Conservation (phyloP, 1,140 invertebrate genomes). For the Drosophila obscura region DNA sequence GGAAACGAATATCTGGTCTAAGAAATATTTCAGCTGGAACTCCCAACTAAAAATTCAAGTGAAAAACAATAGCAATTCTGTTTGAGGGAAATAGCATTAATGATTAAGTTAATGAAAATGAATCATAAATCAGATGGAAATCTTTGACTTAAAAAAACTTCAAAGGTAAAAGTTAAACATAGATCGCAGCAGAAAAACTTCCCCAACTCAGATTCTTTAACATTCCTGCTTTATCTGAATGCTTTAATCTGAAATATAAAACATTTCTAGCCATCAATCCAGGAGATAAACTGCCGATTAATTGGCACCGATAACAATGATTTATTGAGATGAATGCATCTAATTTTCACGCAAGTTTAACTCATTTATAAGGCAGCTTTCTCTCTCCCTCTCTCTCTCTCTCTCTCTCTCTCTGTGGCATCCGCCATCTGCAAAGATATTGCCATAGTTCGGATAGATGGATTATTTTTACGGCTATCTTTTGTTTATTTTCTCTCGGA, state of each 20-base stretch:
- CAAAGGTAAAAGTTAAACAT: too few relatives aligned
- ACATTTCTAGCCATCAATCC: neutral
- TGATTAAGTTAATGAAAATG: too few relatives aligned
- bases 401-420: conserved; percentile 6
- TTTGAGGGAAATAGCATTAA: too few relatives aligned
- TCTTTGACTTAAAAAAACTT: too few relatives aligned
- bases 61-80: too few relatives aligned
- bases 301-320: conserved; percentile 35
- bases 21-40: too few relatives aligned
- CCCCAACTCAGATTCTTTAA: too few relatives aligned
- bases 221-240: too few relatives aligned
- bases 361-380: conserved; percentile 40
- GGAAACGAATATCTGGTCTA: too few relatives aligned
- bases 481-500: conserved; percentile 6
- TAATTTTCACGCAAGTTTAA: conserved; percentile 33
- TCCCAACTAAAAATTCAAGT: too few relatives aligned
- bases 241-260: neutral
- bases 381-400: conserved; percentile 8
- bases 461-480: conserved; percentile 45
- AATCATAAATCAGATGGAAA: too few relatives aligned
- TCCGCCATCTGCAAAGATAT: conserved; percentile 13
- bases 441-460: conserved; percentile 17
- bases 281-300: conserved; percentile 19
- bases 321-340: conserved; percentile 40
- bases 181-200: too few relatives aligned